phyloP scores from a whole-genome alignment of 2,797 vertebrate genomes.

The Amblyraja radiata region DNA sequence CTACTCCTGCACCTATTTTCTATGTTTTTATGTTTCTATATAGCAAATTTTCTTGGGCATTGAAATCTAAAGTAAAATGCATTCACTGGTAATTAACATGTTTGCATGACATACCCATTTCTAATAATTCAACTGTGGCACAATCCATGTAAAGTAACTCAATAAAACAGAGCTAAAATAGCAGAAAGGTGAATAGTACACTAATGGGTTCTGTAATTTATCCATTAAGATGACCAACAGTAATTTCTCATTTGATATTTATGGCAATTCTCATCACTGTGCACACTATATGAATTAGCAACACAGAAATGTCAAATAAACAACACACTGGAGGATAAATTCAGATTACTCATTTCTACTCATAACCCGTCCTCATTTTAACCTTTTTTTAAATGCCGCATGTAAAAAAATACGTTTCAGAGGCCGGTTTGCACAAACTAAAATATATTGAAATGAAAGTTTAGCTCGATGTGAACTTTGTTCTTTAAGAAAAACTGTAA shows the following conservation, averaged over 20 bases:
- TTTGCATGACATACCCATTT: background rate
- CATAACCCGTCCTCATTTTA: background rate
- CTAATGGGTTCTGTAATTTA: background rate
- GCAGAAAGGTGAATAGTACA: background rate
- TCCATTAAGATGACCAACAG: background rate
- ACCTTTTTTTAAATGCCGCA: background rate
- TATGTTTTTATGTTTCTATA: too few relatives aligned
- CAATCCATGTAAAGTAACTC: background rate
- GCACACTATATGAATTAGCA: background rate
- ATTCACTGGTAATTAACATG: background rate
- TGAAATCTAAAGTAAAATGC: background rate
- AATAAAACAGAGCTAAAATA: background rate
- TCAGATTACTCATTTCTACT: background rate
- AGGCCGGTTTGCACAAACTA: background rate
- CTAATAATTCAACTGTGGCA: background rate
- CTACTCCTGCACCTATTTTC: too few relatives aligned
- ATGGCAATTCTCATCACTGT: background rate
- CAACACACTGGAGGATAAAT: background rate
- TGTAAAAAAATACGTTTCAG: background rate
- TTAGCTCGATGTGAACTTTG: background rate
- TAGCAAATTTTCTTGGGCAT: background rate
- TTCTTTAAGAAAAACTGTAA: background rate
- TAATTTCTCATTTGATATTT: background rate
- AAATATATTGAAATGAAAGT: background rate
- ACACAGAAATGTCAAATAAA: slow-evolving; percentile 1